Base-by-base conservation (phyloP, 2,113 vertebrate genomes). In the Argyrosomus japonicus region DNA sequence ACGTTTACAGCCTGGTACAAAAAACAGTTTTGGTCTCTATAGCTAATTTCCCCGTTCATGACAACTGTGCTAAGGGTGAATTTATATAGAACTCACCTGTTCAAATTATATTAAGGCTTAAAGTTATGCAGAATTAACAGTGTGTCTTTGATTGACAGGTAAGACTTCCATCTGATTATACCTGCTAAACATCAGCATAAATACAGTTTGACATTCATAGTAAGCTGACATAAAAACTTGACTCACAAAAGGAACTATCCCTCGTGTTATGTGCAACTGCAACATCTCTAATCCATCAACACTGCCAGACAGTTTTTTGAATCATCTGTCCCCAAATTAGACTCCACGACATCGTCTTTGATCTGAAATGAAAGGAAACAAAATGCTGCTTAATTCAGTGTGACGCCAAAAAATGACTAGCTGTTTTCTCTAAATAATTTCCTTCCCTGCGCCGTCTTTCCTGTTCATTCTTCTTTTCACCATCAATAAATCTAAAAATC, bases 341-440 rank as follows among this genome's bases (percentile, higher is more conserved):
- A 40, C 36, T 40, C 2, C 45, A 19, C n/a, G 53, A 3, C 54
- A 40, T 27, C 7, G 21, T 14, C 1, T 3, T 18, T 32, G 54
- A 36, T 0, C 57, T 27, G 15, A 29, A 62, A 50, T 40, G 10
- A 40, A 62, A 57, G 9, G 13, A 63, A 70, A 47, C 27, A 19
- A 74, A 51, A 36, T 12, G 14, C 15, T 27, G 19, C 43, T 47
- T 47, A 15, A 25, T 51, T 51, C 21, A 27, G 6, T 53, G 48
- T 53, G 21, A 40, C 6, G 9, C 48, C 27, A 19, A 15, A 29
- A 68, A 15, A 23, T 27, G 1, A 6, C 2, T 21, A 11, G 18
- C 43, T 19, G 14, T 68, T 73, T 68, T 47, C 29, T 60, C 32
- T 23, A 21, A 47, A 61, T 65, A 9, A 71, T 17, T 73, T 48